Percentiles rank a stretch among this genome's conserved stretches.
Evolutionary conservation across 1,140 invertebrate genomes (phyloP).

Genomic region (Drosophila ironensis): DNA sequence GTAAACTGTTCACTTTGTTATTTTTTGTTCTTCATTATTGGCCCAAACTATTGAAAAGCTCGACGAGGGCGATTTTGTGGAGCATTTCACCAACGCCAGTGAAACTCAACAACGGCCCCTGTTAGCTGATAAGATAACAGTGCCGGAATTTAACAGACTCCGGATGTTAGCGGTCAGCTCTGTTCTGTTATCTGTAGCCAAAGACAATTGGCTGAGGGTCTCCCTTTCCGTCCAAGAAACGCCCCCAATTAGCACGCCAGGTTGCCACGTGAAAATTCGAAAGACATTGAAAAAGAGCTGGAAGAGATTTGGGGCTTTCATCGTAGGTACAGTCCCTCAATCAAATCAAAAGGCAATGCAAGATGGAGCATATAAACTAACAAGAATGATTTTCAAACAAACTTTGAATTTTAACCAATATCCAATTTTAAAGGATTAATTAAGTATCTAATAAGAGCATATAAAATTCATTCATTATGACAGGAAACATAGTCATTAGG

Average conservation of each 20-base stretch:
- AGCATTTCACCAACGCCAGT: constrained; percentile 58
- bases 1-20: constrained; percentile 43
- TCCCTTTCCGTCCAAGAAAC: constrained; percentile 1
- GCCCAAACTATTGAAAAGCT: constrained; percentile 62
- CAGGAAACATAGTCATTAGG: no score
- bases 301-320: no score
- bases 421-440: no score
- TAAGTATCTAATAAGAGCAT: no score
- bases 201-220: constrained; percentile 3
- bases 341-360: no score
- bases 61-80: constrained; percentile 16
- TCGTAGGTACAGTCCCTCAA: no score
- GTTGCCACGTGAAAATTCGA: background rate
- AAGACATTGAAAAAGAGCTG: no score
- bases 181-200: constrained; percentile 14
- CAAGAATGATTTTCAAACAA: no score
- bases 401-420: no score
- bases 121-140: constrained; percentile 62
- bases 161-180: background rate
- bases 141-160: constrained; percentile 19
- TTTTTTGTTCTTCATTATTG: constrained; percentile 49
- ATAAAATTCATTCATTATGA: no score
- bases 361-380: no score
- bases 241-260: constrained; percentile 9
- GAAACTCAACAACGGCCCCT: constrained; percentile 47